Conservation (phyloP, 2,888 invertebrate species). For the Anorthoa munda region DNA sequence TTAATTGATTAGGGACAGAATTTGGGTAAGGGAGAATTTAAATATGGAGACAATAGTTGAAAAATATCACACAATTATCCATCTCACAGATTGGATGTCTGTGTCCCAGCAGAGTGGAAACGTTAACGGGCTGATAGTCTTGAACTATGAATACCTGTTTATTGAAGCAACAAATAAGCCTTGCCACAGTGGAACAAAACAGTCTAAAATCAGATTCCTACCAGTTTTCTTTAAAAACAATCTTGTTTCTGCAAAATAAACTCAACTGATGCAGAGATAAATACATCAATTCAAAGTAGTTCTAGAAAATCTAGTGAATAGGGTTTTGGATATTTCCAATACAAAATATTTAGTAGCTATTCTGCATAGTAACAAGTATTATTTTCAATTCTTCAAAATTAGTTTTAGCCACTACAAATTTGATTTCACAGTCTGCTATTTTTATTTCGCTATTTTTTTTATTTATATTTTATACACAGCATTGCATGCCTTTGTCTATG, state of each 20-base stretch:
- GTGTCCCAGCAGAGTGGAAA: too few species aligned
- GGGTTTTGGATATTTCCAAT: background rate
- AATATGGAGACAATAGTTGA: too few species aligned
- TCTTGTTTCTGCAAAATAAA: background rate
- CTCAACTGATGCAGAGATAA: background rate
- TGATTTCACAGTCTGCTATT: conserved; percentile 37
- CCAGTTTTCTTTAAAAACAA: background rate
- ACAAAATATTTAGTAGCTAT: background rate
- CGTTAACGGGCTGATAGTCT: too few species aligned
- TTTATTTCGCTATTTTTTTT: conserved; percentile 22
- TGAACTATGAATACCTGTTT: too few species aligned
- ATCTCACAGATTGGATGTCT: too few species aligned
- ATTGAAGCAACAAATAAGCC: too few species aligned
- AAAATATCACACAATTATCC: too few species aligned
- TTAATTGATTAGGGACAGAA: too few species aligned
- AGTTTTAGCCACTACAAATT: conserved; percentile 3
- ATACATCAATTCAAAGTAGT: background rate
- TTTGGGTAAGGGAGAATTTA: too few species aligned
- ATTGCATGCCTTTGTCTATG: conserved; percentile 70
- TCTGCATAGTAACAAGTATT: background rate
- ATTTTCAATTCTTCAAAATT: conserved; percentile 1
- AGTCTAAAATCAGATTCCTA: too few species aligned
- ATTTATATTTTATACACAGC: conserved; percentile 62
- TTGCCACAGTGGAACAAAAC: too few species aligned
- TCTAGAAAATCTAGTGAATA: background rate